Percentiles rank a stretch among this genome's conserved stretches.
Evolutionary conservation across 2,888 invertebrate species (phyloP).

Genomic region (Eumacrocentrus americanus): DNA sequence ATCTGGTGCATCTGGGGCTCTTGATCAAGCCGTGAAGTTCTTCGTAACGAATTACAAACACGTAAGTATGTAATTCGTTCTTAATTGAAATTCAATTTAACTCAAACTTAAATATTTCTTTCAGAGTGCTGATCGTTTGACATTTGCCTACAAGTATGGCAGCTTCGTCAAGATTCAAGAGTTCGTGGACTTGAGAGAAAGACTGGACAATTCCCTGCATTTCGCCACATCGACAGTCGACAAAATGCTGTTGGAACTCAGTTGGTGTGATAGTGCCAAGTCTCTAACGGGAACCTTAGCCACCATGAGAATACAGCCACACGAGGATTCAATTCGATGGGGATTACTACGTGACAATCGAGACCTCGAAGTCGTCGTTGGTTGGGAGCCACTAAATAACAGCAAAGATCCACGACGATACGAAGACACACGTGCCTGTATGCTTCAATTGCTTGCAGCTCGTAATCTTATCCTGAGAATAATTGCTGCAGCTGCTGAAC

Average conservation of each 20-base stretch:
- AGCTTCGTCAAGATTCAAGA: constrained; percentile 92
- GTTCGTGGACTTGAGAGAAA: constrained; percentile 82
- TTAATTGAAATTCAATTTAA: neutral
- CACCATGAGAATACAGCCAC: constrained; percentile 53
- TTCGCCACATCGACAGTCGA: constrained; percentile 72
- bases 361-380: constrained; percentile 56
- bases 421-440: constrained; percentile 53
- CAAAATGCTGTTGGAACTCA: constrained; percentile 73
- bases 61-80: constrained; percentile 64
- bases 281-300: constrained; percentile 46
- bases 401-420: constrained; percentile 49
- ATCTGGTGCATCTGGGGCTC: constrained; percentile 71
- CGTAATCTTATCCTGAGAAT: constrained; percentile 54
- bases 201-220: constrained; percentile 82
- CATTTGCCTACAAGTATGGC: constrained; percentile 92
- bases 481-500: constrained; percentile 48
- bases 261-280: constrained; percentile 49
- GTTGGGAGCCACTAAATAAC: constrained; percentile 53
- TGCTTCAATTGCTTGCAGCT: constrained; percentile 50
- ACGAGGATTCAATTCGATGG: constrained; percentile 53
- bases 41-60: constrained; percentile 89
- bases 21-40: constrained; percentile 81
- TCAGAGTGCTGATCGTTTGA: constrained; percentile 88
- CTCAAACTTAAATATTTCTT: constrained; percentile 29
- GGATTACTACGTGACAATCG: constrained; percentile 55